Base-by-base conservation (phyloP, 2,888 invertebrate species). In the Cremastinae sp. region DNA sequence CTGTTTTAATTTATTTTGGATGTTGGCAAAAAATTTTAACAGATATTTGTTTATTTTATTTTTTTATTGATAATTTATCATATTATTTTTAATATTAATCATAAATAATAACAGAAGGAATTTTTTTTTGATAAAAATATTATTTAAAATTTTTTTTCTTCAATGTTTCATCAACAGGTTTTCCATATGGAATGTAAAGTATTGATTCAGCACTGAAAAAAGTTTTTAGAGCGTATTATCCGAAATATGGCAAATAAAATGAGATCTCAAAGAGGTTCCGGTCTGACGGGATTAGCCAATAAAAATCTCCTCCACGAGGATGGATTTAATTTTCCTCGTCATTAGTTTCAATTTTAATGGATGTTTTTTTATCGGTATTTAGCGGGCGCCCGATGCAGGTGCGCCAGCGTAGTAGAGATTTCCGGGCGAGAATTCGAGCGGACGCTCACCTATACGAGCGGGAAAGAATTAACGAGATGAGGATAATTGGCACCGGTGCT, bases 401-500 rank as follows among this genome's bases (percentile, higher is more conserved):
- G 8, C 28, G 28, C 20, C 22, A 12, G 12, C 8, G 43, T 66
- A 51, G 51, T 12, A 28, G 28, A 45, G 49, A 77, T 66, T 64
- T 59, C 51, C 20, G 49, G 49, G 43, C 68, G 37, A 56, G 62
- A 75, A 69, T 61, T 76, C 64, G 20, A 16, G 49, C 55, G 61
- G 69, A 61, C 69, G 45, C 56, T 72, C 74, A 71, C 41, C n/a
- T 18, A 28, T 28, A n/a, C 28, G 28, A 8, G 43, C 12, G 43
- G 4, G 43, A 43, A n/a, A 1, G 43, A 28, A 28, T 28, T 28
- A 28, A 59, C 28, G 28, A 28, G 28, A 28, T 3, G 66, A 64
- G 41, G 43, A 43, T 45, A 68, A 72, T 68, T 72, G 68, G 58
- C 51, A 65, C 51, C 35, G 62, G 72, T 64, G 76, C 76, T 76